phyloP scores from a whole-genome alignment of 2,888 invertebrate species.

The Mycalesis mineus region DNA sequence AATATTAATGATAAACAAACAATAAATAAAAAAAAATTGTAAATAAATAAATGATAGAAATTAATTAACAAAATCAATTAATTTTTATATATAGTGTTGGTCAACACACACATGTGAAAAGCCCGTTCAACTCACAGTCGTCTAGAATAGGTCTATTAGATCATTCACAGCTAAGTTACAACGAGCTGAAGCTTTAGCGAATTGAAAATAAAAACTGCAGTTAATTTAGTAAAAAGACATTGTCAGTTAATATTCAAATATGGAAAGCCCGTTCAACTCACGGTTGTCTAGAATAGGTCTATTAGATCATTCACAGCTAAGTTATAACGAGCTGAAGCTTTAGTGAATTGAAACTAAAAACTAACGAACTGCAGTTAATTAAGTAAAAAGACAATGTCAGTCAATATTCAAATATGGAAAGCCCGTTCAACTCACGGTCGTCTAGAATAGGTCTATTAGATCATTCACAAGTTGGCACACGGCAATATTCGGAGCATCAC shows the following conservation, averaged over 20 bases:
- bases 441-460: slow-evolving; percentile 17
- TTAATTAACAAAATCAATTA: too few species aligned
- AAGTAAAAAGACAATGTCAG: not conserved
- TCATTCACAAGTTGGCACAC: slow-evolving; percentile 38
- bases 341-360: too few species aligned
- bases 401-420: not conserved
- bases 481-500: slow-evolving; percentile 62
- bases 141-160: slow-evolving; percentile 17
- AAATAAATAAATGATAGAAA: too few species aligned
- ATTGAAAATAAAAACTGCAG: too few species aligned
- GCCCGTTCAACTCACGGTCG: slow-evolving; percentile 8
- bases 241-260: not conserved
- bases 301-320: slow-evolving; percentile 24
- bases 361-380: too few species aligned
- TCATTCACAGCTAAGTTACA: too few species aligned
- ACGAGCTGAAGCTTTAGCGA: too few species aligned
- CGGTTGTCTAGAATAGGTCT: slow-evolving; percentile 9
- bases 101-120: not conserved
- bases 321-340: too few species aligned
- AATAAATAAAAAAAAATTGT: too few species aligned
- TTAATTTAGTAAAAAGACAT: too few species aligned
- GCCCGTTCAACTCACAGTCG: slow-evolving; percentile 8
- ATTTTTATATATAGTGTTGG: not conserved
- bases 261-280: slow-evolving; percentile 9
- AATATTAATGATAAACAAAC: too few species aligned